Conservation (phyloP, 1,140 invertebrate genomes). For the Drosophila sechellia region DNA sequence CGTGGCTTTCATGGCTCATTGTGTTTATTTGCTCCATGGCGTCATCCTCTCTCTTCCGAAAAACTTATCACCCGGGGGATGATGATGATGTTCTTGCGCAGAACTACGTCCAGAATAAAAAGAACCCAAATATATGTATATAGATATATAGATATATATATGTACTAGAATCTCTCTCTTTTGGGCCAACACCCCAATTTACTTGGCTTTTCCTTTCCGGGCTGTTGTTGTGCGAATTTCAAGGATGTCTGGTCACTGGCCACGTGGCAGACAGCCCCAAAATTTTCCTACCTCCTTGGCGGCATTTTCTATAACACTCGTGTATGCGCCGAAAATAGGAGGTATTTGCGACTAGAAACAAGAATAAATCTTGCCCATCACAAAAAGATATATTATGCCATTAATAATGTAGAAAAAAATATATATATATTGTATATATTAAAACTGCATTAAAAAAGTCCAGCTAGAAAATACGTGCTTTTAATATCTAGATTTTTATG, state of each 20-base stretch:
- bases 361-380: too few species aligned
- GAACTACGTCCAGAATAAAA: conserved; percentile 60
- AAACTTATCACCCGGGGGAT: conserved; percentile 35
- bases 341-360: background rate
- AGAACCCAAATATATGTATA: background rate
- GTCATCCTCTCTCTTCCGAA: conserved; percentile 62
- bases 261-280: conserved; percentile 57
- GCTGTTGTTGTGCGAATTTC: conserved; percentile 31
- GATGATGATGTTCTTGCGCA: conserved; percentile 50
- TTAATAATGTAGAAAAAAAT: too few species aligned
- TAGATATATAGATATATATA: background rate
- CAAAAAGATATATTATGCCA: too few species aligned
- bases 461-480: too few species aligned
- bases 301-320: conserved; percentile 6
- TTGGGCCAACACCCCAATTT: conserved; percentile 56
- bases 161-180: conserved; percentile 21
- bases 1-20: conserved; percentile 74
- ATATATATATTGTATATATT: too few species aligned
- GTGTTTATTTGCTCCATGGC: conserved; percentile 58
- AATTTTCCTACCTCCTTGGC: conserved; percentile 34
- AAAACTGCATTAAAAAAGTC: too few species aligned
- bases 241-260: conserved; percentile 71
- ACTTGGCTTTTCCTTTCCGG: conserved; percentile 17
- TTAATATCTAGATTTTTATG: background rate
- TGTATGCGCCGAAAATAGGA: background rate